A percentile compares a stretch with the other conserved stretches of the same genome.
Evolutionary conservation across 2,113 vertebrate genomes (phyloP).

Genomic region (Poecilia latipinna): DNA sequence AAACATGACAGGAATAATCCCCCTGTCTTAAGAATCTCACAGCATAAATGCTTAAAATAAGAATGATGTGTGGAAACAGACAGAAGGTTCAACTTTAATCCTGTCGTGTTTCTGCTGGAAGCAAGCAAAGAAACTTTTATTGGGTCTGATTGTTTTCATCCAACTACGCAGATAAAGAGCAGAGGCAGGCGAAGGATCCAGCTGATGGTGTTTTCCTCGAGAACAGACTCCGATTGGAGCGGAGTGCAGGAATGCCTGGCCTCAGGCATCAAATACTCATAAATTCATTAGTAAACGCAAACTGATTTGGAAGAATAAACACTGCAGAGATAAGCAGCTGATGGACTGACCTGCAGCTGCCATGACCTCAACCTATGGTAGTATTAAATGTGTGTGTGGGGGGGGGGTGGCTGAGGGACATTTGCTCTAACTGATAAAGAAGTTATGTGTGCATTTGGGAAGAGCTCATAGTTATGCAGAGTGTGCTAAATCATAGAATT

Average conservation of each 20-base stretch:
- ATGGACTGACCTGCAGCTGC: conserved; percentile 65
- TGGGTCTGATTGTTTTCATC: too few relatives aligned
- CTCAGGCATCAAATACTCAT: conserved; percentile 47
- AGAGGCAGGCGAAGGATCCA: not conserved
- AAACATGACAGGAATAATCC: conserved; percentile 66
- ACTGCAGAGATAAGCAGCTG: conserved; percentile 66
- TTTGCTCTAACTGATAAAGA: conserved; percentile 75
- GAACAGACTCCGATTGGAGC: conserved; percentile 2
- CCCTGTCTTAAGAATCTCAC: conserved; percentile 57
- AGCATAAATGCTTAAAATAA: conserved; percentile 63
- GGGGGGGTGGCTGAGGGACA: conserved; percentile 43
- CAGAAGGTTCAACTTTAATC: conserved; percentile 44
- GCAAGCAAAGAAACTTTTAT: not conserved
- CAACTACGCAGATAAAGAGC: too few relatives aligned
- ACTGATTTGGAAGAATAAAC: conserved; percentile 49
- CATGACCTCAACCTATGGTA: conserved; percentile 67
- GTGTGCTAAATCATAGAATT: not conserved
- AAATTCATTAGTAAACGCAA: conserved; percentile 63
- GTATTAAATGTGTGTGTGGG: conserved; percentile 43
- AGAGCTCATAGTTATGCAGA: not conserved
- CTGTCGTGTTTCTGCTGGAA: conserved; percentile 21
- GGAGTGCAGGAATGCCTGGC: conserved; percentile 53
- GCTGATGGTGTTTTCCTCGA: conserved; percentile 5
- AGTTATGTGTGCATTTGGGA: conserved; percentile 34
- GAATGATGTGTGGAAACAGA: conserved; percentile 42